Evolutionary conservation across 2,888 invertebrate genomes (phyloP).

Genomic region (Plebejus melissa): DNA sequence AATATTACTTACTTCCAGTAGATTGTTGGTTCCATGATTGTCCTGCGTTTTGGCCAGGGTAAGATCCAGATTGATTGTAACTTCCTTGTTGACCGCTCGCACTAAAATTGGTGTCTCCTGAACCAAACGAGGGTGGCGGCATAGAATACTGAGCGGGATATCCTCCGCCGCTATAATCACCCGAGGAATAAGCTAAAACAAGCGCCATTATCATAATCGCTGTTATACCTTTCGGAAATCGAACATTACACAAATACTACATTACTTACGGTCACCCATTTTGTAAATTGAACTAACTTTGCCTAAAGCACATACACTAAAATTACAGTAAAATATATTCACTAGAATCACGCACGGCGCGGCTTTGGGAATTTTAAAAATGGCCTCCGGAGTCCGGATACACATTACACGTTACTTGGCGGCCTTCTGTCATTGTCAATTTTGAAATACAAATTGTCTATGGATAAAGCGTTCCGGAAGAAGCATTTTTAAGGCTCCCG

Average conservation of each 20-base stretch:
- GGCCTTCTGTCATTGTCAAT: conserved; percentile 13
- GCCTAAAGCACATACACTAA: conserved; percentile 11
- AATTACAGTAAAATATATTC: not conserved
- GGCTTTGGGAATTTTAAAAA: conserved; percentile 28
- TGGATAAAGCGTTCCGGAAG: conserved; percentile 34
- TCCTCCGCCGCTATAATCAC: conserved; percentile 64
- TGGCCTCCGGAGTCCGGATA: conserved; percentile 37
- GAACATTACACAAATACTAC: conserved; percentile 21
- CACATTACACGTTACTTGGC: conserved; percentile 33
- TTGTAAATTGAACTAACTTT: not conserved
- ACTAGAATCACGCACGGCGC: conserved; percentile 28
- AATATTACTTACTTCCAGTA: conserved; percentile 47
- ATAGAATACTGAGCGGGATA: conserved; percentile 70
- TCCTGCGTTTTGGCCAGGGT: conserved; percentile 51
- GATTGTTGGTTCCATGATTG: conserved; percentile 63
- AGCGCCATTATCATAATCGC: conserved; percentile 28
- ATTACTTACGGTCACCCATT: conserved; percentile 40
- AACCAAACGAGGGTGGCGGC: conserved; percentile 64
- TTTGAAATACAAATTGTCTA: not conserved
- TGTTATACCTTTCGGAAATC: conserved; percentile 15
- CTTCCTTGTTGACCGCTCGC: conserved; percentile 51
- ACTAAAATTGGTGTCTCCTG: conserved; percentile 62
- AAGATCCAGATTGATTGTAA: conserved; percentile 54
- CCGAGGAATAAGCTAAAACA: conserved; percentile 56
- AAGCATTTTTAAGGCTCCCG: not conserved